phyloP scores from a whole-genome alignment of 35 echinoderm and acorn worm species.

The Acanthaster planci region DNA sequence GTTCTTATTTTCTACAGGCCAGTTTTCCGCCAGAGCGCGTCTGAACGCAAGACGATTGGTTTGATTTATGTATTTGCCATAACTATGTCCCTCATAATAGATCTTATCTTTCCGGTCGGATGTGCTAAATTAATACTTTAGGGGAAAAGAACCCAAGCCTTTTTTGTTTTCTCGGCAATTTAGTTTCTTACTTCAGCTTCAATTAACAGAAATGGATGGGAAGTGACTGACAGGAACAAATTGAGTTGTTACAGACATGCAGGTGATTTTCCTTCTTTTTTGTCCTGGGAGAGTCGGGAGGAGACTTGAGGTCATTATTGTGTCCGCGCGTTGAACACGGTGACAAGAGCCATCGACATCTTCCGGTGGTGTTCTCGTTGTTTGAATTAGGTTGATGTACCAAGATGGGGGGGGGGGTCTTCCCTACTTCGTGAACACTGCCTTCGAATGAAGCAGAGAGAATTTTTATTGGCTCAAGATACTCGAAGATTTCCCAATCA shows the following conservation, averaged over 20 bases:
- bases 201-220: slow-evolving; percentile 27
- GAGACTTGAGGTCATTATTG: neutral
- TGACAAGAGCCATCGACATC: neutral
- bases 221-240: neutral
- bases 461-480: too few relatives aligned
- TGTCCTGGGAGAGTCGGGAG: neutral
- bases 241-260: slow-evolving; percentile 18
- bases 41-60: neutral
- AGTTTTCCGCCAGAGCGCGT: neutral
- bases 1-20: neutral
- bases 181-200: slow-evolving; percentile 12
- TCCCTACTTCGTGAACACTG: too few relatives aligned
- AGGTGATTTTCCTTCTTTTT: neutral
- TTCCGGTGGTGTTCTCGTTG: neutral
- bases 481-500: too few relatives aligned
- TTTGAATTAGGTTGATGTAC: slow-evolving; percentile 12
- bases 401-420: neutral
- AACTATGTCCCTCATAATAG: neutral
- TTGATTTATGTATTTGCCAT: slow-evolving; percentile 14
- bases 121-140: slow-evolving; percentile 21
- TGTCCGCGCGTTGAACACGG: neutral
- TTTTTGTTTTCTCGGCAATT: neutral
- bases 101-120: slow-evolving; percentile 11
- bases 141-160: neutral
- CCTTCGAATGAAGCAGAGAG: too few relatives aligned